Evolutionary conservation across 2,888 invertebrate species (phyloP).

Genomic region (Trissolcus japonicus): DNA sequence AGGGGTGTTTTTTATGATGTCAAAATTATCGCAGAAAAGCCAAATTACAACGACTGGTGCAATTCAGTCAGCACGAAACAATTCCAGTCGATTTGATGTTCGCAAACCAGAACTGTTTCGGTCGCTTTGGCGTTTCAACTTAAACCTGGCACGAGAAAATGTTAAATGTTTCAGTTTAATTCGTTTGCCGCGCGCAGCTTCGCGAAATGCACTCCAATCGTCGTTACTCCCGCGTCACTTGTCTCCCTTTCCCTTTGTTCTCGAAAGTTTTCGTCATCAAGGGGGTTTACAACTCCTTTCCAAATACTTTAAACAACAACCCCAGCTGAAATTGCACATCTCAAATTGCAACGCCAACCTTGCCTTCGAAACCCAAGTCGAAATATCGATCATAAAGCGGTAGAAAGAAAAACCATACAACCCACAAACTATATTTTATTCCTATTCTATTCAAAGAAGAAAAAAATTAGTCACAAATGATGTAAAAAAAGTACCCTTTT

Average conservation of each 20-base stretch:
- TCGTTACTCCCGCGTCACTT: slow-evolving; percentile 48
- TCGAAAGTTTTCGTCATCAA: slow-evolving; percentile 50
- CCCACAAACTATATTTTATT: neutral
- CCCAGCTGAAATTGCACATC: slow-evolving; percentile 40
- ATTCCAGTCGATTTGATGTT: neutral
- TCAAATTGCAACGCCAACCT: slow-evolving; percentile 41
- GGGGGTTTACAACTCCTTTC: slow-evolving; percentile 52
- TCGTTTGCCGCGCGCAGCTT: slow-evolving; percentile 34
- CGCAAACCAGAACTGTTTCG: slow-evolving; percentile 9
- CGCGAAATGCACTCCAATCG: slow-evolving; percentile 42
- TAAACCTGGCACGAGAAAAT: slow-evolving; percentile 4
- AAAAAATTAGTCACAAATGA: too few species aligned
- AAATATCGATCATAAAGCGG: slow-evolving; percentile 33
- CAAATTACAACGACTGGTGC: neutral
- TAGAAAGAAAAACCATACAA: neutral
- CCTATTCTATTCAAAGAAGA: neutral
- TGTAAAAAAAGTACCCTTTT: too few species aligned
- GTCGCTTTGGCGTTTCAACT: neutral
- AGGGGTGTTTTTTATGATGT: too few species aligned
- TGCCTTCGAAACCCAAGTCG: slow-evolving; percentile 31
- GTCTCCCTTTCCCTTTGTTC: slow-evolving; percentile 48
- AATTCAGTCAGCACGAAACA: neutral
- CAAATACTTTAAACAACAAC: slow-evolving; percentile 44
- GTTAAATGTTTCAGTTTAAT: slow-evolving; percentile 47
- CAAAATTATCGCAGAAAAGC: neutral